Evolutionary conservation across 2,888 invertebrate genomes (phyloP).

Genomic region (Aelia acuminata): DNA sequence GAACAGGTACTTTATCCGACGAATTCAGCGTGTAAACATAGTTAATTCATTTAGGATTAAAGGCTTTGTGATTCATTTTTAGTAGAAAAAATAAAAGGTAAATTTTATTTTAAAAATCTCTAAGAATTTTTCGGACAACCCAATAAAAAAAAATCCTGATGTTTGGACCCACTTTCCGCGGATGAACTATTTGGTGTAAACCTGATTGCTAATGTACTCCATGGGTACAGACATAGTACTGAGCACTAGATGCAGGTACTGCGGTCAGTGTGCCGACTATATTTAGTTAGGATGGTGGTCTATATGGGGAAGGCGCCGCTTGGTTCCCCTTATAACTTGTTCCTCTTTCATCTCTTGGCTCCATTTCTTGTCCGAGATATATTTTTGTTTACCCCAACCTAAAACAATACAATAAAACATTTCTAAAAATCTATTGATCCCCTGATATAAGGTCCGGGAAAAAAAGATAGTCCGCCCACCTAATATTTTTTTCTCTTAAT

Average conservation of each 20-base stretch:
- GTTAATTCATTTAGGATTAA: too few species aligned
- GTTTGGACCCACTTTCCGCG: too few species aligned
- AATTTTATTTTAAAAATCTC: too few species aligned
- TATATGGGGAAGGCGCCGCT: neutral
- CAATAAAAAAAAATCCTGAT: too few species aligned
- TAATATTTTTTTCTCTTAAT: too few species aligned
- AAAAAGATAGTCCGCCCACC: too few species aligned
- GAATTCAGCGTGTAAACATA: too few species aligned
- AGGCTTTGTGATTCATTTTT: too few species aligned
- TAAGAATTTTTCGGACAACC: too few species aligned
- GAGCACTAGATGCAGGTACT: neutral
- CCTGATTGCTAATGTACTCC: neutral
- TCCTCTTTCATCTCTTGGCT: slow-evolving; percentile 2
- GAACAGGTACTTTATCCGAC: too few species aligned
- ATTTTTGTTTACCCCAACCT: slow-evolving; percentile 2
- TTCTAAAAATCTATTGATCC: neutral
- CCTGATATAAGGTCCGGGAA: too few species aligned
- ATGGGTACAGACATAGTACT: neutral
- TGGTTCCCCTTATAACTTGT: neutral
- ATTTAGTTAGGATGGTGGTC: neutral
- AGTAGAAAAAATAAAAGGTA: too few species aligned
- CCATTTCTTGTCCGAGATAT: neutral
- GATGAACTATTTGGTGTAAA: neutral
- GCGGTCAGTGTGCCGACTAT: slow-evolving; percentile 25
- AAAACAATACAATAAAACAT: slow-evolving; percentile 12